Evolutionary conservation across 1,140 invertebrate species (phyloP).

Genomic region (Bombus soroeensis): DNA sequence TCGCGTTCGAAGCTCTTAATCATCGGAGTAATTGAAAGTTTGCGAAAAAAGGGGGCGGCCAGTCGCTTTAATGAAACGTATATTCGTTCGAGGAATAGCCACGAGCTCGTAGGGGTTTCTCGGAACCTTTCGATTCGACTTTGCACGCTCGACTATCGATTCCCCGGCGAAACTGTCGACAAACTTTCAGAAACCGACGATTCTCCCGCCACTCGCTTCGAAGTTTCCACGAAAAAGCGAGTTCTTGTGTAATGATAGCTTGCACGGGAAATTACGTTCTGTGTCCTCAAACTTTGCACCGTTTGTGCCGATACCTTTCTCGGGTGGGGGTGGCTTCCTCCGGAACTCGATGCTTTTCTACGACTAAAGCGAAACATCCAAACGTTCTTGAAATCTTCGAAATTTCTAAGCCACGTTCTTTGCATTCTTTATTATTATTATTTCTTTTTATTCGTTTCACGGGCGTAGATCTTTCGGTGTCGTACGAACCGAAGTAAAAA

Average conservation of each 20-base stretch:
- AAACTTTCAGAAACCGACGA: constrained; percentile 20
- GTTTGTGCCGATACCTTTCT: background rate
- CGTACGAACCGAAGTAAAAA: too few species aligned
- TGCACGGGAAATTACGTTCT: constrained; percentile 29
- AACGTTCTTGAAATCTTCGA: too few species aligned
- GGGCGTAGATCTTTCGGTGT: too few species aligned
- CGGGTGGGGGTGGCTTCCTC: too few species aligned
- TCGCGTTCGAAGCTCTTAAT: background rate
- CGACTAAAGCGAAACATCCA: background rate
- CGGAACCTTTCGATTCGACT: background rate
- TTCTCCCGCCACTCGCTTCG: background rate
- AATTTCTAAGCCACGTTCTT: too few species aligned
- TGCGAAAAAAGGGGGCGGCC: background rate
- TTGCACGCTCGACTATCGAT: background rate
- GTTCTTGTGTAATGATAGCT: constrained; percentile 34
- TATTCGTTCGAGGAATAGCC: background rate
- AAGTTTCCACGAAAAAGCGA: constrained; percentile 32
- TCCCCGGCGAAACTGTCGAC: background rate
- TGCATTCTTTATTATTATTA: too few species aligned
- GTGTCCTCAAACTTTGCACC: background rate
- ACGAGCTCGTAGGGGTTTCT: too few species aligned
- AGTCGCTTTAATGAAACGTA: constrained; percentile 13
- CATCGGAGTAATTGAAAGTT: constrained; percentile 16
- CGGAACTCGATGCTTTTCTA: background rate
- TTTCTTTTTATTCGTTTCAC: too few species aligned